These are phyloP conservation scores for Carcina quercana DNA, from an alignment of 2,888 invertebrate genomes.

Conservation along the genomic window DNA sequence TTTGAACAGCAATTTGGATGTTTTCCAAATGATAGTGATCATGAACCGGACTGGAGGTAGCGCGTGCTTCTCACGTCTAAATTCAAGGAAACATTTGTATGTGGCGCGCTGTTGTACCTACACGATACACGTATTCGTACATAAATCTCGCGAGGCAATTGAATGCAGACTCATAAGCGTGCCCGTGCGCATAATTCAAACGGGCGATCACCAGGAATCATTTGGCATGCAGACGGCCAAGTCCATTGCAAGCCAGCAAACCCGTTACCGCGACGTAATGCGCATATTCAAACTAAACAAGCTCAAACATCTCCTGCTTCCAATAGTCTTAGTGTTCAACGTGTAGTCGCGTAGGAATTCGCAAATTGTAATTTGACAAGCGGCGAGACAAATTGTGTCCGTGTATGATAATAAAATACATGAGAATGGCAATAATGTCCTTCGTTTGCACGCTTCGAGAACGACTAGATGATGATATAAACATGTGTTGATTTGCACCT, in stretches of 20 bases:
- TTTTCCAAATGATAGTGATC: neutral
- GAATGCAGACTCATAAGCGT: constrained; percentile 62
- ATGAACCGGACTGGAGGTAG: neutral
- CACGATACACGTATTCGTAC: no score
- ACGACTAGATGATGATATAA: no score
- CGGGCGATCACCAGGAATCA: constrained; percentile 68
- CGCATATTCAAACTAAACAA: constrained; percentile 49
- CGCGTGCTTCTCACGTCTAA: constrained; percentile 35
- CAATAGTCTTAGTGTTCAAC: constrained; percentile 13
- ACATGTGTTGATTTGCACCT: no score
- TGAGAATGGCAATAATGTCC: no score
- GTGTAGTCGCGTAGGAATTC: constrained; percentile 12
- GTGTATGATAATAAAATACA: no score
- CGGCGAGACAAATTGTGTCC: no score
- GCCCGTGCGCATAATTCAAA: constrained; percentile 68
- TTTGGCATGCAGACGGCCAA: constrained; percentile 65
- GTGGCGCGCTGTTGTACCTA: constrained; percentile 38
- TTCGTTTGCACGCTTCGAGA: no score
- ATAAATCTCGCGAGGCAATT: constrained; percentile 60
- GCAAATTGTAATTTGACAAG: constrained; percentile 17
- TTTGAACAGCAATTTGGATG: no score
- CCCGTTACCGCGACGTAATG: constrained; percentile 64
- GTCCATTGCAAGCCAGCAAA: constrained; percentile 63
- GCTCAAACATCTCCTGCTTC: constrained; percentile 13
- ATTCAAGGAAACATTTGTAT: constrained; percentile 57